phyloP scores from a whole-genome alignment of 2,113 vertebrate genomes.

The Passer montanus region DNA sequence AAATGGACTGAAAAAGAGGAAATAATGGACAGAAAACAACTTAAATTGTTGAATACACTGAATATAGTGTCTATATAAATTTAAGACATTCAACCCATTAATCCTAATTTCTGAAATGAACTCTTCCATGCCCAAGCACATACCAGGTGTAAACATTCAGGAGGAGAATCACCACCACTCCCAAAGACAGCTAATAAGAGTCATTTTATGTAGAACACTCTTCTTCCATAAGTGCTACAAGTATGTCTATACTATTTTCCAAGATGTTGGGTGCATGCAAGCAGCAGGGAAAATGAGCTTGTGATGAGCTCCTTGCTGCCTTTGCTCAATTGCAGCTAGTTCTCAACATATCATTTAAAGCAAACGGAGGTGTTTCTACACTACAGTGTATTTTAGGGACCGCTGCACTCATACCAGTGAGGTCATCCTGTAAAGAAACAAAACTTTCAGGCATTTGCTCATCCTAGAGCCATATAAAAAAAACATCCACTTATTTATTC shows the following conservation, averaged over 20 bases:
- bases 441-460: neutral
- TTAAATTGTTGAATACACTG: neutral
- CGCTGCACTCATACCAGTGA: neutral
- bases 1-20: neutral
- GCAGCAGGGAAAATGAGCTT: neutral
- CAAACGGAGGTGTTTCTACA: neutral
- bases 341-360: neutral
- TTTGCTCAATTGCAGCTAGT: neutral
- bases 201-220: neutral
- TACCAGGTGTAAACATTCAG: neutral
- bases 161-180: neutral
- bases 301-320: neutral
- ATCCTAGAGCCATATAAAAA: neutral
- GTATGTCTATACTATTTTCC: neutral
- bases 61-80: neutral
- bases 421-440: neutral
- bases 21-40: neutral
- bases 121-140: neutral
- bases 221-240: neutral
- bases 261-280: neutral
- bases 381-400: neutral
- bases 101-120: neutral
- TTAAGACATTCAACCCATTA: neutral
- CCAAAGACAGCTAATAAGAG: neutral
- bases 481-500: neutral